These are phyloP conservation scores for Cydia splendana DNA, from an alignment of 1,140 invertebrate genomes.

Conservation along the genomic window DNA sequence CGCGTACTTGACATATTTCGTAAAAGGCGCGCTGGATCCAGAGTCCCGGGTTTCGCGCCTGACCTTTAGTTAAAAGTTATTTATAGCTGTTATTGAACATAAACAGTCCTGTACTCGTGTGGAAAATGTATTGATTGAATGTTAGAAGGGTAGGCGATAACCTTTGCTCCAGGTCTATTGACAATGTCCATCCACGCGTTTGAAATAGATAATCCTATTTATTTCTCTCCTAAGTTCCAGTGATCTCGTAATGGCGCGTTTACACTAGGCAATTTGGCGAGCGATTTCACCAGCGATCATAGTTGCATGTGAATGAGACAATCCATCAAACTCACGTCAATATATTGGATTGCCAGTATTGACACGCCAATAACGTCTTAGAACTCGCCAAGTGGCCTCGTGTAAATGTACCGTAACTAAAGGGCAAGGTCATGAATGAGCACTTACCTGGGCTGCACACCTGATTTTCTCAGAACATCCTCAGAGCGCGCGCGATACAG, in stretches of 20 bases:
- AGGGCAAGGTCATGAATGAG: slow-evolving; percentile 9
- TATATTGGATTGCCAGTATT: not conserved
- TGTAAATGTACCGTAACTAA: slow-evolving; percentile 7
- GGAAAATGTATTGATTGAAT: slow-evolving; percentile 45
- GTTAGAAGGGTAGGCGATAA: slow-evolving; percentile 28
- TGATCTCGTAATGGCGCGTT: not conserved
- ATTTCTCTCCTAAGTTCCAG: not conserved
- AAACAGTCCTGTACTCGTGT: slow-evolving; percentile 63
- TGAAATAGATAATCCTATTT: not conserved
- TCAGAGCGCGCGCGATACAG: slow-evolving; percentile 7
- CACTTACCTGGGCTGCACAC: slow-evolving; percentile 12
- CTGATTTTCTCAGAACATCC: not conserved
- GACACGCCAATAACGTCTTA: slow-evolving; percentile 1
- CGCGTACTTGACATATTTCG: slow-evolving; percentile 41
- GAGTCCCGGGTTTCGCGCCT: slow-evolving; percentile 61
- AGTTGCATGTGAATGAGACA: not conserved
- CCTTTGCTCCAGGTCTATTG: slow-evolving; percentile 32
- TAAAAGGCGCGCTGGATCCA: slow-evolving; percentile 57
- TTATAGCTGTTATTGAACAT: slow-evolving; percentile 68
- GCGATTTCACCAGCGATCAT: not conserved
- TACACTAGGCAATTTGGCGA: not conserved
- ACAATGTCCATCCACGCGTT: not conserved
- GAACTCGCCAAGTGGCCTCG: slow-evolving; percentile 10
- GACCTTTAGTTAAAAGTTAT: slow-evolving; percentile 70
- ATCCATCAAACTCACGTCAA: slow-evolving; percentile 3